These are phyloP conservation scores for Toxostoma redivivum DNA, from an alignment of 2,113 vertebrate species.

Conservation along the genomic window DNA sequence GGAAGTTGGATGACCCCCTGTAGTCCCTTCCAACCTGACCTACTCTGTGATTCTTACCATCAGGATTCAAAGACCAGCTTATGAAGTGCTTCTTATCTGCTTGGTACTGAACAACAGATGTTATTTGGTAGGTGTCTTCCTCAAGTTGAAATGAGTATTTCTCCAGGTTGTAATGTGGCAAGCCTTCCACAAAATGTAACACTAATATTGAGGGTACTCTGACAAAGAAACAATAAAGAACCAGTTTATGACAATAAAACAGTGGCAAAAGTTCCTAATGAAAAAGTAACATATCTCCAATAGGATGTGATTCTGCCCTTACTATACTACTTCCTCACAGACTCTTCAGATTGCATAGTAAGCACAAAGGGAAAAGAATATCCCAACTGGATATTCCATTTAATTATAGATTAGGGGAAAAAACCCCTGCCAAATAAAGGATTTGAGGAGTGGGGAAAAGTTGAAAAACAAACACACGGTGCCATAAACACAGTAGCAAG, in stretches of 20 bases:
- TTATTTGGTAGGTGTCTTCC: slow-evolving; percentile 73
- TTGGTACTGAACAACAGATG: slow-evolving; percentile 81
- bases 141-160: slow-evolving; percentile 80
- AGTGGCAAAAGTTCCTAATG: background rate
- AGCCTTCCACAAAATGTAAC: slow-evolving; percentile 89
- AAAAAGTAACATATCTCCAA: background rate
- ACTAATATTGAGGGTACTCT: slow-evolving; percentile 84
- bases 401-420: background rate
- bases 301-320: background rate
- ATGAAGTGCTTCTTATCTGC: slow-evolving; percentile 81
- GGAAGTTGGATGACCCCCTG: background rate
- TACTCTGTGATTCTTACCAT: slow-evolving; percentile 75
- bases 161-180: slow-evolving; percentile 76
- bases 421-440: background rate
- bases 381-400: background rate
- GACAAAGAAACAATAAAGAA: slow-evolving; percentile 21
- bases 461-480: background rate
- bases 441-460: background rate
- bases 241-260: background rate
- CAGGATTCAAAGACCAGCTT: slow-evolving; percentile 80
- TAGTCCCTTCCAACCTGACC: background rate
- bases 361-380: background rate
- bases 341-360: background rate
- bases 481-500: background rate
- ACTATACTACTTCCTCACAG: background rate